These are phyloP conservation scores for Limnodromus scolopaceus DNA, from an alignment of 2,797 vertebrate genomes.

Conservation along the genomic window DNA sequence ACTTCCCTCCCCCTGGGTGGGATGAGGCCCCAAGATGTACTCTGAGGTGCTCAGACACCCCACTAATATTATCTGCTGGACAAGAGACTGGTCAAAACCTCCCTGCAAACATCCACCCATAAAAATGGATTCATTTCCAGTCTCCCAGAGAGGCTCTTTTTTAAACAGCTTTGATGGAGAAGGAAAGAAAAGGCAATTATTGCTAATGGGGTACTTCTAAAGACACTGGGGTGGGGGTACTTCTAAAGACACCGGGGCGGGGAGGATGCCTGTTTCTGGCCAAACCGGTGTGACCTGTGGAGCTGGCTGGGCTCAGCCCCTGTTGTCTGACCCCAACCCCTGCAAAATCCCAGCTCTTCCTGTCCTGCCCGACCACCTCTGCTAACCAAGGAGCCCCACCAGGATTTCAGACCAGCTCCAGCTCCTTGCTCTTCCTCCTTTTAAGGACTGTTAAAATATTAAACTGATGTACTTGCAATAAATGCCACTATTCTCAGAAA, in stretches of 20 bases:
- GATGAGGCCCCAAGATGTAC: neutral
- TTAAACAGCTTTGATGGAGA: neutral
- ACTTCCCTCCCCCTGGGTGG: neutral
- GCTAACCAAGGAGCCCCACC: neutral
- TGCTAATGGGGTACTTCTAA: rapidly evolving
- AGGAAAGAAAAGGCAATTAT: neutral
- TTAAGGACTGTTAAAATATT: neutral
- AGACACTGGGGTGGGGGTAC: rapidly evolving
- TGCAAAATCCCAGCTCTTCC: neutral
- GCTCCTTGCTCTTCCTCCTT: neutral
- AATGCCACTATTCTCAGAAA: neutral
- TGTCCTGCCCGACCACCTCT: neutral
- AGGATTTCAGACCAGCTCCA: neutral
- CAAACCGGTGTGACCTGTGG: neutral
- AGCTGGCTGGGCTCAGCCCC: neutral
- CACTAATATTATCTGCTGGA: neutral
- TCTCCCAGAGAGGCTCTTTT: neutral
- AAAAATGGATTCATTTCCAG: neutral
- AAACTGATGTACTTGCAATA: neutral
- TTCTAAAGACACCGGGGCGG: rapidly evolving
- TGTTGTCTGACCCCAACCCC: neutral
- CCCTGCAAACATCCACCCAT: neutral
- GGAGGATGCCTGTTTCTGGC: neutral
- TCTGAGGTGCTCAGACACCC: neutral
- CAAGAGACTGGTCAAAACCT: neutral